Percentiles rank a stretch among this genome's conserved stretches.
Evolutionary conservation across 2,888 invertebrate species (phyloP).

Genomic region (Stenolophus ochropezus): DNA sequence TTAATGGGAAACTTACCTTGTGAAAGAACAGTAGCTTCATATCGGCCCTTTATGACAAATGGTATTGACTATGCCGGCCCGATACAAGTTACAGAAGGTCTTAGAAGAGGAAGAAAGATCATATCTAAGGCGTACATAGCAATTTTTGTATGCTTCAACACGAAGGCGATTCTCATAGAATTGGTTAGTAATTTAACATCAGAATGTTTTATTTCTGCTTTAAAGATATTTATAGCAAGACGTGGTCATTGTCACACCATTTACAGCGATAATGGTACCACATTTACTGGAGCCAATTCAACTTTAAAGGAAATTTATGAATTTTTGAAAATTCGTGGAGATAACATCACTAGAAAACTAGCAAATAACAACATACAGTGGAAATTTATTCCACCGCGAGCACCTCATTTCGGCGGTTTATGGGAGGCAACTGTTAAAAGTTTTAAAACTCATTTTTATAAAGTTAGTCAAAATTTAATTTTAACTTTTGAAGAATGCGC

Average conservation of each 20-base stretch:
- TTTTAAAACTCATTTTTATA: background rate
- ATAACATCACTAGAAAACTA: background rate
- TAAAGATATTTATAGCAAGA: background rate
- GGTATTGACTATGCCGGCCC: slow-evolving; percentile 4
- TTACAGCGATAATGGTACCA: slow-evolving; percentile 4
- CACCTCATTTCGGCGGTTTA: background rate
- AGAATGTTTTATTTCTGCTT: background rate
- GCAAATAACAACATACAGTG: background rate
- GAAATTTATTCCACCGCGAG: background rate
- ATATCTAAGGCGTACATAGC: slow-evolving; percentile 1
- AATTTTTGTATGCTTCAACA: background rate
- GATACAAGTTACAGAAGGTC: background rate
- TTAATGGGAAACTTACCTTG: background rate
- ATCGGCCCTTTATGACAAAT: background rate
- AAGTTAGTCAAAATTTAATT: background rate
- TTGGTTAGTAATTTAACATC: background rate
- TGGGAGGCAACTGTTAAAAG: background rate
- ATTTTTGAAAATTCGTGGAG: background rate
- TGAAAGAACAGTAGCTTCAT: background rate
- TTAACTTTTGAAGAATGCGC: background rate
- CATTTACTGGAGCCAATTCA: background rate
- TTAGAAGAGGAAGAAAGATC: background rate
- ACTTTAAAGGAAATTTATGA: background rate
- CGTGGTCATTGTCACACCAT: background rate
- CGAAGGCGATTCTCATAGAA: slow-evolving; percentile 4